Evolutionary conservation across 2,888 invertebrate genomes (phyloP).

Genomic region (Brachynemurus nebulosus): DNA sequence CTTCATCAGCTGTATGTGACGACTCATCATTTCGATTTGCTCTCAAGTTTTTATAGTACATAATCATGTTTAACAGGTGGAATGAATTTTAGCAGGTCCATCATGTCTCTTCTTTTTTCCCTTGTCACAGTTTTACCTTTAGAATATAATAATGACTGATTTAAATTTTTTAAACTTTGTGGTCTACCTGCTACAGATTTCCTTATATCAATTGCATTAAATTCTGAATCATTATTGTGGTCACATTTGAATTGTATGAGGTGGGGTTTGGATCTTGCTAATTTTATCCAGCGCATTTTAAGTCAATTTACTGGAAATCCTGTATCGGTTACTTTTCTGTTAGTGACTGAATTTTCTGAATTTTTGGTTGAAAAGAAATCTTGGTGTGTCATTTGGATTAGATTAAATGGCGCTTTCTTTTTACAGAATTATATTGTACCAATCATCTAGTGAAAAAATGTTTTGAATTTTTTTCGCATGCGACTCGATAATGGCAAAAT

Average conservation of each 20-base stretch:
- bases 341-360: constrained; percentile 19
- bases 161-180: constrained; percentile 1
- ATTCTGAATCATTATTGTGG: constrained; percentile 18
- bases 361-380: constrained; percentile 18
- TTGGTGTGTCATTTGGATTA: constrained; percentile 19
- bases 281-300: constrained; percentile 16
- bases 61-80: constrained; percentile 16
- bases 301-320: constrained; percentile 17
- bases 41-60: constrained; percentile 14
- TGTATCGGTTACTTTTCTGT: constrained; percentile 18
- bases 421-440: constrained; percentile 7
- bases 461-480: constrained; percentile 13
- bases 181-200: constrained; percentile 17
- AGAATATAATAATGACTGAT: background rate
- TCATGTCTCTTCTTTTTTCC: constrained; percentile 13
- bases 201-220: constrained; percentile 18
- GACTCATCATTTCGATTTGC: constrained; percentile 15
- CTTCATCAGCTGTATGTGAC: constrained; percentile 15
- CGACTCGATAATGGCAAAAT: constrained; percentile 15
- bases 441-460: too few relatives aligned
- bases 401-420: constrained; percentile 18
- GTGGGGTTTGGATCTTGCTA: constrained; percentile 17
- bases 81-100: constrained; percentile 16
- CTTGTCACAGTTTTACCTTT: constrained; percentile 26
- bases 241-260: constrained; percentile 20